Conservation (phyloP, 2,797 vertebrate genomes). For the Periparus ater region DNA sequence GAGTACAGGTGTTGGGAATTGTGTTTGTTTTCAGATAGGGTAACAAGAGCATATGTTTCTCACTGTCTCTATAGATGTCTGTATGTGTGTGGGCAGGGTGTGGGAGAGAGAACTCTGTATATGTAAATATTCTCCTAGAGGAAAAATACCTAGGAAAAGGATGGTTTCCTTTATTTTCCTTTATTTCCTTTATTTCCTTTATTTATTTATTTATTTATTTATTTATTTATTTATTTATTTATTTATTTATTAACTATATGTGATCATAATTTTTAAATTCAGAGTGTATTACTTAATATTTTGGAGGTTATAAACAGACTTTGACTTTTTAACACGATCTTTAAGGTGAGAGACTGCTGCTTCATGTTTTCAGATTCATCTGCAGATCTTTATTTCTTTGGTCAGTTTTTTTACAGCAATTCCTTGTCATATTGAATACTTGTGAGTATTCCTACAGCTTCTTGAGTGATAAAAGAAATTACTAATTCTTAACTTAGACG, state of each 20-base stretch:
- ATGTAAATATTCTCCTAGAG: background rate
- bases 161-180: background rate
- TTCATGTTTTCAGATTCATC: background rate
- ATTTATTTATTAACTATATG: background rate
- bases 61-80: background rate
- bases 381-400: background rate
- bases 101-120: background rate
- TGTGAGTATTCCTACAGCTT: background rate
- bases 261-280: background rate
- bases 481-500: background rate
- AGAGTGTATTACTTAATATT: background rate
- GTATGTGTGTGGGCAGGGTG: background rate
- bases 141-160: background rate
- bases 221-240: background rate
- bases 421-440: background rate
- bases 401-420: background rate
- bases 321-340: background rate
- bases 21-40: background rate
- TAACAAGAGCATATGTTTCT: background rate
- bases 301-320: background rate
- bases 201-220: background rate
- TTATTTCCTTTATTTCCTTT: too few relatives aligned
- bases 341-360: background rate
- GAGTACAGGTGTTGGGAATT: background rate
- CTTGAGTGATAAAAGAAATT: background rate